Conservation (phyloP, 2,888 invertebrate genomes). For the Prosopocoilus inquinatus region DNA sequence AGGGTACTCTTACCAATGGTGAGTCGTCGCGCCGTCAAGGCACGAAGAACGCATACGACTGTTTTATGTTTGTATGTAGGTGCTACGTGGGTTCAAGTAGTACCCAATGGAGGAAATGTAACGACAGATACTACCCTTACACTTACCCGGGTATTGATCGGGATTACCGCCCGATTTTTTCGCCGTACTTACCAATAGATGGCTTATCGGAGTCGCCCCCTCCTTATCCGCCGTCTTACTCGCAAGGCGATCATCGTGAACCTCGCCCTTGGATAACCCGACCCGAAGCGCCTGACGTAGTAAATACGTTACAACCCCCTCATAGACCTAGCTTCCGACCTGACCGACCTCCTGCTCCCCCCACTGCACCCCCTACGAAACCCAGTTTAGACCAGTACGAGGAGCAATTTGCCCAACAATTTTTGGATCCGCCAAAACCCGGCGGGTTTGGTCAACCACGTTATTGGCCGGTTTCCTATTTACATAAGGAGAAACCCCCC, state of each 20-base stretch:
- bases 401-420: constrained; percentile 47
- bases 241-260: constrained; percentile 10
- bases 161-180: neutral
- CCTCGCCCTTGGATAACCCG: constrained; percentile 19
- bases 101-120: constrained; percentile 86
- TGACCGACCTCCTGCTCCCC: constrained; percentile 40
- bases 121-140: constrained; percentile 76
- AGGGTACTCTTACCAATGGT: constrained; percentile 82
- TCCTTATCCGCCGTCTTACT: neutral
- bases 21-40: constrained; percentile 28
- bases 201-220: constrained; percentile 7
- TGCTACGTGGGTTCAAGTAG: constrained; percentile 77
- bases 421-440: constrained; percentile 52
- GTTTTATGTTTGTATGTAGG: constrained; percentile 52
- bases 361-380: constrained; percentile 49
- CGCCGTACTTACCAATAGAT: constrained; percentile 14
- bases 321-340: constrained; percentile 38
- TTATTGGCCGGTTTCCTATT: constrained; percentile 77
- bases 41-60: too few species aligned
- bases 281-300: constrained; percentile 6
- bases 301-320: constrained; percentile 9
- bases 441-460: constrained; percentile 53
- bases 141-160: constrained; percentile 39
- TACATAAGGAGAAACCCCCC: constrained; percentile 77
- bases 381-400: constrained; percentile 46